Percentiles rank a stretch among this genome's conserved stretches.
Evolutionary conservation across 64 coral and sea anemone genomes (phyloP).

Genomic region (Orbicella faveolata): DNA sequence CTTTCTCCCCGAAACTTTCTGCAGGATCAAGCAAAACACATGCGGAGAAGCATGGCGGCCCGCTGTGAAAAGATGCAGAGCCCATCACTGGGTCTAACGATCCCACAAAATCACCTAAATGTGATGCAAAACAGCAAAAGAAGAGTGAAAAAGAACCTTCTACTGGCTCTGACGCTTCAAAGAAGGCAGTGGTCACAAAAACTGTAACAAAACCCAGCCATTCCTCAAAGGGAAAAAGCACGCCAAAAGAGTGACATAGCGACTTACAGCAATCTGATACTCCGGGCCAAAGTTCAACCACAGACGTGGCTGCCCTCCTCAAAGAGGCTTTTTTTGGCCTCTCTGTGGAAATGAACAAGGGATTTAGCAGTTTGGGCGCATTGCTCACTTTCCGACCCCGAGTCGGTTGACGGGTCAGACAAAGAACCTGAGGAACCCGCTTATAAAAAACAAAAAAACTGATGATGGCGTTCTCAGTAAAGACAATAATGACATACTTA

Average conservation of each 20-base stretch:
- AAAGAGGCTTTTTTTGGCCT: conserved; percentile 23
- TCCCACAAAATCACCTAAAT: too few relatives aligned
- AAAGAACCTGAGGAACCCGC: background rate
- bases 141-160: too few relatives aligned
- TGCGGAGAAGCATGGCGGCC: too few relatives aligned
- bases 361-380: conserved; percentile 26
- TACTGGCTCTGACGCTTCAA: too few relatives aligned
- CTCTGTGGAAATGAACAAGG: conserved; percentile 23
- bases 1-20: too few relatives aligned
- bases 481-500: background rate
- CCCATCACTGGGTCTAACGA: too few relatives aligned
- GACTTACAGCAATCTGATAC: conserved; percentile 24
- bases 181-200: too few relatives aligned
- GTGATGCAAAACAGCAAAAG: too few relatives aligned
- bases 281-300: conserved; percentile 30
- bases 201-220: too few relatives aligned
- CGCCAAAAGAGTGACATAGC: background rate
- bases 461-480: conserved; percentile 5
- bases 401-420: conserved; percentile 3
- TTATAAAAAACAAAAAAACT: background rate
- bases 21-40: too few relatives aligned
- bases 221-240: too few relatives aligned
- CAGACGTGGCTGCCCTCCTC: conserved; percentile 20
- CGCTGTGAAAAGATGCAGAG: too few relatives aligned
- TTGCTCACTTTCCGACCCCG: conserved; percentile 3